These are phyloP conservation scores for Spodoptera exigua DNA, from an alignment of 2,888 invertebrate genomes.

Conservation along the genomic window DNA sequence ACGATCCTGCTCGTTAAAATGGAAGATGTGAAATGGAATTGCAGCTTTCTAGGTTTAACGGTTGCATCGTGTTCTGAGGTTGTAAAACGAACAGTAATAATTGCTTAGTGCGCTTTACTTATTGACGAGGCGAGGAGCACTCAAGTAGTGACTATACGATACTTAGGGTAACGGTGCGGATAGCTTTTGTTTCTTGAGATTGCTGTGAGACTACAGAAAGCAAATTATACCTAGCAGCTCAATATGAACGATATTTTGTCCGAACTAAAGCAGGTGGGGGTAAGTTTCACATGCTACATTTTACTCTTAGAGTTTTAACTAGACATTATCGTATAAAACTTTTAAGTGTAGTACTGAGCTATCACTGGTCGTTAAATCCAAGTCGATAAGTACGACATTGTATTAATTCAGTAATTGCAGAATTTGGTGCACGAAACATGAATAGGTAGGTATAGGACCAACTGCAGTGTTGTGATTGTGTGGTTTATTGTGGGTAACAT, in stretches of 20 bases:
- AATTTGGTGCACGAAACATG: slow-evolving; percentile 37
- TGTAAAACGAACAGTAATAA: slow-evolving; percentile 63
- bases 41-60: slow-evolving; percentile 64
- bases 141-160: slow-evolving; percentile 46
- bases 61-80: slow-evolving; percentile 64
- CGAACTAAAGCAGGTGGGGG: not conserved
- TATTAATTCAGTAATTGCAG: slow-evolving; percentile 43
- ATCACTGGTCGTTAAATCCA: slow-evolving; percentile 47
- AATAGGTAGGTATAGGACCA: slow-evolving; percentile 15
- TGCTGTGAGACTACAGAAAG: slow-evolving; percentile 23
- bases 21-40: slow-evolving; percentile 59
- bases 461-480: slow-evolving; percentile 20
- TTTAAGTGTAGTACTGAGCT: slow-evolving; percentile 22
- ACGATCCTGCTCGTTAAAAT: slow-evolving; percentile 53
- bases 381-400: slow-evolving; percentile 47
- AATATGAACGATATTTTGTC: too few species aligned
- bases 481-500: not conserved
- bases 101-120: slow-evolving; percentile 57
- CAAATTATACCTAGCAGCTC: too few species aligned
- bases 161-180: slow-evolving; percentile 35
- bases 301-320: slow-evolving; percentile 20
- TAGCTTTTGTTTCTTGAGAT: slow-evolving; percentile 48
- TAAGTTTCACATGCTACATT: slow-evolving; percentile 23
- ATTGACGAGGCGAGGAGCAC: slow-evolving; percentile 54
- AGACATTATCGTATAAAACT: slow-evolving; percentile 16